Base-by-base conservation (phyloP, 2,888 invertebrate species). In the Drosophila subsilvestris region DNA sequence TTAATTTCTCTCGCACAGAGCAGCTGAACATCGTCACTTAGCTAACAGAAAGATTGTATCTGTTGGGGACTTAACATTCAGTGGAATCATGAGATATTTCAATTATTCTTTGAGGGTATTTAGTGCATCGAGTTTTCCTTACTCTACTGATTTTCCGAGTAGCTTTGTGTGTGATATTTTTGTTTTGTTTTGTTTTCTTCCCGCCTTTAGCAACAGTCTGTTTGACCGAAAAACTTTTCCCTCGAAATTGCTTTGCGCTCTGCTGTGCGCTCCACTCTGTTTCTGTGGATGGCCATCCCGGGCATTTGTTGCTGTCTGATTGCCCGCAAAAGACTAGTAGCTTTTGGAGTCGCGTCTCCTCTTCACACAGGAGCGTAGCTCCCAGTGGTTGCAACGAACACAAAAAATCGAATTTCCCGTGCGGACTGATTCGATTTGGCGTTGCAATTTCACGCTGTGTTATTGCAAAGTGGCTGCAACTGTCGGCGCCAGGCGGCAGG, bases 401-500 rank as follows among this genome's bases (percentile, higher is more conserved):
- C 59, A 79, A 79, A 89, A 88, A 91, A 90, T 90, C 91, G 90
- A 91, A 90, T 91, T 91, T 91, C 83, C 87, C 88, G 88, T 87
- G 80, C 80, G 90, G 90, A 88, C 88, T 91, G 90, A 90, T 90
- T 90, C 90, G 91, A 91, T 90, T 90, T 91, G 87, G 89, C 90
- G 90, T 86, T 91, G 91, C 90, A 91, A 90, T 90, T 90, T 90
- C 91, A 91, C 91, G 91, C 90, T 90, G 85, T 90, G 89, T 86
- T 86, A 88, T 89, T 89, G 89, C 87, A 89, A 86, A 86, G 86
- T 86, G 86, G 86, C 89, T 88, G 89, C 85, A 83, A 79, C 83
- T 79, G 89, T 76, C 77, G 77, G 65, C 69, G 63, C 59, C 63
- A 74, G 61, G 59, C 49, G 61, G 56, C 55, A 50, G 37, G 48